phyloP scores from a whole-genome alignment of 2,888 invertebrate genomes.

The Harpagoxenus sublaevis region DNA sequence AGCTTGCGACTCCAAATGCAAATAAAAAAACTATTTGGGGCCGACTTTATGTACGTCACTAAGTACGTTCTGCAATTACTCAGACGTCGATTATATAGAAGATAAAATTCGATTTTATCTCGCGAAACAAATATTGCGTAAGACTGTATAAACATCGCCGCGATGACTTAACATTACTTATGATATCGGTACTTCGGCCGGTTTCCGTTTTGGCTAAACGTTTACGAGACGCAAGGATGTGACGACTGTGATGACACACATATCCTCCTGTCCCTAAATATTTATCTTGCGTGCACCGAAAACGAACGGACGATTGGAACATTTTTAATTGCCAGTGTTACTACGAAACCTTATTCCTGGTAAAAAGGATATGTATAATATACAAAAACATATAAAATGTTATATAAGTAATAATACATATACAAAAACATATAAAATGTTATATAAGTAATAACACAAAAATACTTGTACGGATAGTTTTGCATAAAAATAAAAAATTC shows the following conservation, averaged over 20 bases:
- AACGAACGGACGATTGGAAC: not conserved
- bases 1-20: not conserved
- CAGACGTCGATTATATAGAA: not conserved
- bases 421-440: not conserved
- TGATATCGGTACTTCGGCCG: not conserved
- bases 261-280: slow-evolving; percentile 45
- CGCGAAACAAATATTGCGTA: slow-evolving; percentile 8
- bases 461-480: not conserved
- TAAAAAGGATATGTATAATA: not conserved
- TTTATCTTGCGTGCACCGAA: slow-evolving; percentile 34
- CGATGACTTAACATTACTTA: slow-evolving; percentile 32
- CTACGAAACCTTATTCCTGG: not conserved
- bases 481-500: not conserved
- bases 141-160: slow-evolving; percentile 10
- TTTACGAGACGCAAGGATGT: not conserved
- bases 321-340: slow-evolving; percentile 15
- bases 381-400: not conserved
- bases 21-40: no score
- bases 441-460: not conserved
- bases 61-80: not conserved
- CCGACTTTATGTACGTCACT: no score
- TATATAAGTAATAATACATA: not conserved
- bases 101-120: slow-evolving; percentile 23
- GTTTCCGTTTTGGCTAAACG: slow-evolving; percentile 23
- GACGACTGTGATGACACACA: not conserved